Conservation (phyloP, 2,113 vertebrate species). For the Barbus barbus region DNA sequence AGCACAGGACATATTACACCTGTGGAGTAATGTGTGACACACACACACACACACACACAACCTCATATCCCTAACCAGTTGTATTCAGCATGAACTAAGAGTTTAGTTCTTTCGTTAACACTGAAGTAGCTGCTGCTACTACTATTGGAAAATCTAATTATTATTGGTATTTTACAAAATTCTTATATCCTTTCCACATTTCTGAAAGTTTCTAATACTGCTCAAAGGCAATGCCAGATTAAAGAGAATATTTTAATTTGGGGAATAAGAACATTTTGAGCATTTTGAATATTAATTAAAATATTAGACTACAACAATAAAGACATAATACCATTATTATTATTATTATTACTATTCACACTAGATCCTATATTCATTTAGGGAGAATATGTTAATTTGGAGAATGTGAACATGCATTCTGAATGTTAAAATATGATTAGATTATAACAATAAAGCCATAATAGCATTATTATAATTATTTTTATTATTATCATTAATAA, state of each 20-base stretch:
- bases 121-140: not conserved
- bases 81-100: constrained; percentile 1
- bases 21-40: not conserved
- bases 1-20: constrained; percentile 17
- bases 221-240: not conserved
- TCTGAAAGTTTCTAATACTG: not conserved
- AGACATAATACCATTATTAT: not conserved
- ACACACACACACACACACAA: not conserved
- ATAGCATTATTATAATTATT: not conserved
- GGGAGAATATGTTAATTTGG: not conserved
- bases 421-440: not conserved
- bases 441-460: not conserved
- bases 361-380: not conserved
- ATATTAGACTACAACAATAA: not conserved
- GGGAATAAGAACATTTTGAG: not conserved
- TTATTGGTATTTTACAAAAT: not conserved
- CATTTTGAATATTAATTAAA: not conserved
- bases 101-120: not conserved
- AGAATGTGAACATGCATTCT: not conserved
- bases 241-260: not conserved
- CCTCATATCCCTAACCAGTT: not conserved
- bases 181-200: not conserved
- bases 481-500: not conserved
- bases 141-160: not conserved
- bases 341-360: not conserved